Conservation (phyloP, 2,888 invertebrate species). For the Leucozona laternaria region DNA sequence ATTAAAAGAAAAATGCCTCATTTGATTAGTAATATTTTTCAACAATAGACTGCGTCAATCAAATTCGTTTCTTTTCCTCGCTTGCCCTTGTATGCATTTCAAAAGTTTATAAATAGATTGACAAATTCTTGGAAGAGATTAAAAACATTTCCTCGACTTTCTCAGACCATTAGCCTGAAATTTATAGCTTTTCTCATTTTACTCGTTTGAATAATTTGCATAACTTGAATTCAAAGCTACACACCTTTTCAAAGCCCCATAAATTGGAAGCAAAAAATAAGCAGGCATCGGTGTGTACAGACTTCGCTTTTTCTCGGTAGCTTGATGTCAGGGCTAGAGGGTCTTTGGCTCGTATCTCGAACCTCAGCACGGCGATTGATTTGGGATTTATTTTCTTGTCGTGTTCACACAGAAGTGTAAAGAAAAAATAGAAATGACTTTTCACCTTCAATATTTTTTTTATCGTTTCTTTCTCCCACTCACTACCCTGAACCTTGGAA, state of each 20-base stretch:
- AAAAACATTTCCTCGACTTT: slow-evolving; percentile 56
- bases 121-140: slow-evolving; percentile 20
- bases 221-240: slow-evolving; percentile 29
- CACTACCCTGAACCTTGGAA: not conserved
- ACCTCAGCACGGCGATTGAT: slow-evolving; percentile 14
- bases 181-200: not conserved
- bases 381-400: not conserved
- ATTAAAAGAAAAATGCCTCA: not conserved
- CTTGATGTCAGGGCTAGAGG: slow-evolving; percentile 10
- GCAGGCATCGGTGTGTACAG: not conserved
- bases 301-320: slow-evolving; percentile 17
- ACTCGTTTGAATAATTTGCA: slow-evolving; percentile 15
- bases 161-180: slow-evolving; percentile 9
- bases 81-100: slow-evolving; percentile 18
- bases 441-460: slow-evolving; percentile 56
- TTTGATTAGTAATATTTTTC: slow-evolving; percentile 9
- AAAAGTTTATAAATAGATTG: slow-evolving; percentile 30
- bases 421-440: slow-evolving; percentile 68
- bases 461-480: slow-evolving; percentile 21
- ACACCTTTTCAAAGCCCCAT: not conserved
- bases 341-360: slow-evolving; percentile 1
- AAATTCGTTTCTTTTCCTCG: not conserved
- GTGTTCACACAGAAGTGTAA: slow-evolving; percentile 2
- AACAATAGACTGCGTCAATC: slow-evolving; percentile 25
- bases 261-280: not conserved